Evolutionary conservation across 2,797 vertebrate genomes (phyloP).

Genomic region (Syncerus caffer): DNA sequence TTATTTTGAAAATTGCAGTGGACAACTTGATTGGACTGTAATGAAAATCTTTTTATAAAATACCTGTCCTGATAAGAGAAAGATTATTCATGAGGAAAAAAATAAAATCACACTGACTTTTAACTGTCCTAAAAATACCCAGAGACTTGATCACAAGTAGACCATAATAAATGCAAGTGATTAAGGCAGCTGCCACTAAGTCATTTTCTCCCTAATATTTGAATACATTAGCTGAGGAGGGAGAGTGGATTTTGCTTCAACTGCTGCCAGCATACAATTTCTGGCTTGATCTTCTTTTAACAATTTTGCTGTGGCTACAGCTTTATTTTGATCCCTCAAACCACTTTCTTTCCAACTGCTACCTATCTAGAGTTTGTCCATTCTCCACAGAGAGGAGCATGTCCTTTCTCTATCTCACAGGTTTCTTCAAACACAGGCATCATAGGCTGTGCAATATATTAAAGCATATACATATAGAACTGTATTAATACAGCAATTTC

Average conservation of each 20-base stretch:
- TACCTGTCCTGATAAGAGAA: background rate
- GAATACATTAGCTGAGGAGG: background rate
- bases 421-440: background rate
- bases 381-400: background rate
- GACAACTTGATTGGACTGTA: background rate
- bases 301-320: background rate
- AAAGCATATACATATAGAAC: background rate
- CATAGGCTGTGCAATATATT: background rate
- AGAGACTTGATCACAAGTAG: background rate
- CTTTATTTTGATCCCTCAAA: background rate
- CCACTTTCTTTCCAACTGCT: background rate
- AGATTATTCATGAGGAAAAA: background rate
- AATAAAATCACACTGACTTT: background rate
- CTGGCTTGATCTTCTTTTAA: background rate
- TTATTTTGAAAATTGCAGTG: background rate
- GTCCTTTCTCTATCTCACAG: background rate
- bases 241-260: background rate
- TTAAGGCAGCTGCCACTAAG: background rate
- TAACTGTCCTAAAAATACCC: background rate
- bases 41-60: background rate
- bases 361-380: background rate
- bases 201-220: slow-evolving; percentile 15
- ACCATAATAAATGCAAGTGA: background rate
- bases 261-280: background rate
- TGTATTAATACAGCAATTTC: background rate